A percentile compares a stretch with the other conserved stretches of the same genome.
Conservation (phyloP, 2,113 vertebrate species). For the Panthera uncia region DNA sequence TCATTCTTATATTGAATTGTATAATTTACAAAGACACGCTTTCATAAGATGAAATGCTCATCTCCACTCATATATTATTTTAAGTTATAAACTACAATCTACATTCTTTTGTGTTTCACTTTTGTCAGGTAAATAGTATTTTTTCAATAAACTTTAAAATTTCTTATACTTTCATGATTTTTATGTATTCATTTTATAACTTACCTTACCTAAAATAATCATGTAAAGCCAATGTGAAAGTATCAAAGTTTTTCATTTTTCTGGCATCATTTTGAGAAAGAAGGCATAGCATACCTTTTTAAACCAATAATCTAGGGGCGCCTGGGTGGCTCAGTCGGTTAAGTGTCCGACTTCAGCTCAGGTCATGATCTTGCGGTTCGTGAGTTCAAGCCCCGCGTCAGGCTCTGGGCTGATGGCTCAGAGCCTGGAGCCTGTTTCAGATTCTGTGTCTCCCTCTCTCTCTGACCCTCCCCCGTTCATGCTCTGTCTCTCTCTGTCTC, state of each 20-base stretch:
- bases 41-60: not conserved
- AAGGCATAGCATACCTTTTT: not conserved
- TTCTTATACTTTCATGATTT: not conserved
- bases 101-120: not conserved
- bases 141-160: not conserved
- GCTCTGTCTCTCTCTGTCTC: too few relatives aligned
- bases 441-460: too few relatives aligned
- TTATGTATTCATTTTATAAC: not conserved
- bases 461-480: too few relatives aligned
- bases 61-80: not conserved
- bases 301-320: not conserved
- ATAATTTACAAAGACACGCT: not conserved
- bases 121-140: not conserved
- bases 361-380: too few relatives aligned
- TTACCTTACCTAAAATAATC: not conserved
- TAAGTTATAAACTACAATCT: not conserved
- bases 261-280: not conserved
- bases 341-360: too few relatives aligned
- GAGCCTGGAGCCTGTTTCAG: too few relatives aligned
- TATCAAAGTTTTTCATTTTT: not conserved
- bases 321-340: too few relatives aligned
- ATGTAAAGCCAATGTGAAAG: not conserved
- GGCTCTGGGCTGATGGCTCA: too few relatives aligned
- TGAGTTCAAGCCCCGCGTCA: too few relatives aligned
- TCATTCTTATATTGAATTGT: not conserved